These are phyloP conservation scores for Drosophila quadrilineata DNA, from an alignment of 1,140 invertebrate species.

Conservation along the genomic window DNA sequence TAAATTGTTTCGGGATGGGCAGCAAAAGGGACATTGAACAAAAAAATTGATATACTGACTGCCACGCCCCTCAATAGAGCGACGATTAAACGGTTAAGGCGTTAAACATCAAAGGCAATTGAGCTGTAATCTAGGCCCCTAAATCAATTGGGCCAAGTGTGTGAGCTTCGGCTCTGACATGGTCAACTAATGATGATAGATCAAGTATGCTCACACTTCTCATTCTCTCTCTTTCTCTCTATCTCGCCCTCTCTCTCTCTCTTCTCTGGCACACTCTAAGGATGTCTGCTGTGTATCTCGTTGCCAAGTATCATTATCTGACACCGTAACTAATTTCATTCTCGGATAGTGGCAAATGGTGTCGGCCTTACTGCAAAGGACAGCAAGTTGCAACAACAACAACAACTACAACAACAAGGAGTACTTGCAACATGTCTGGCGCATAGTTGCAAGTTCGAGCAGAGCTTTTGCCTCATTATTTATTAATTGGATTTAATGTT, in stretches of 20 bases:
- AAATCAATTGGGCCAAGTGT: slow-evolving; percentile 50
- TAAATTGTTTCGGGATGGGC: too few relatives aligned
- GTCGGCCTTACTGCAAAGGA: slow-evolving; percentile 18
- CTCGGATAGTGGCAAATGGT: neutral
- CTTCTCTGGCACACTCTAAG: too few relatives aligned
- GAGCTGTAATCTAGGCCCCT: slow-evolving; percentile 10
- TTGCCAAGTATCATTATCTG: slow-evolving; percentile 35
- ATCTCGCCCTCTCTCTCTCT: too few relatives aligned
- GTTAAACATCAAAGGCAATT: too few relatives aligned
- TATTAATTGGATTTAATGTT: slow-evolving; percentile 38
- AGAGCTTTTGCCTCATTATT: slow-evolving; percentile 38
- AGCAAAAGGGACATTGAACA: neutral
- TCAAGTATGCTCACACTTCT: slow-evolving; percentile 36
- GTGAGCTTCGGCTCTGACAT: slow-evolving; percentile 29
- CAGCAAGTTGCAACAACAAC: slow-evolving; percentile 9
- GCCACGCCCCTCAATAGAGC: too few relatives aligned
- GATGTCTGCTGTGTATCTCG: slow-evolving; percentile 20
- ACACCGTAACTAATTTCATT: slow-evolving; percentile 46
- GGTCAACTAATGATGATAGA: slow-evolving; percentile 48
- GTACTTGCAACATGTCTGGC: slow-evolving; percentile 13
- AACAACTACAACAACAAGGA: neutral
- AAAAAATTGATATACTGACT: neutral
- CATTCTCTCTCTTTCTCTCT: neutral
- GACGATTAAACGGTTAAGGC: slow-evolving; percentile 14
- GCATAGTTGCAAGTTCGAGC: neutral